A percentile compares a stretch with the other conserved stretches of the same genome.
Evolutionary conservation across 2,113 vertebrate genomes (phyloP).

Genomic region (Pheucticus melanocephalus): DNA sequence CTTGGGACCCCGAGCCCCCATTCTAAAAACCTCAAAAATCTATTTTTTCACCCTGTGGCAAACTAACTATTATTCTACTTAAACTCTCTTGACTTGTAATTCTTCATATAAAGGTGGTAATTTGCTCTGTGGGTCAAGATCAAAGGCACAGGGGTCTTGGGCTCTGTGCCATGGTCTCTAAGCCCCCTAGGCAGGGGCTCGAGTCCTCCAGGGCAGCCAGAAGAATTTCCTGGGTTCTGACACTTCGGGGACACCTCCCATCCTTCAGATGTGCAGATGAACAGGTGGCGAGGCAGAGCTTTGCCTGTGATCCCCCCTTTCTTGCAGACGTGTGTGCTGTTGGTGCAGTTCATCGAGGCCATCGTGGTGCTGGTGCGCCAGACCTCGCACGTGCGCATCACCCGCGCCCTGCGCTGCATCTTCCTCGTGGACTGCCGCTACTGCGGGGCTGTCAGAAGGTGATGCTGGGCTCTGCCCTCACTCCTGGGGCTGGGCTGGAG

Average conservation of each 20-base stretch:
- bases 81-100: too few relatives aligned
- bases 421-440: constrained; percentile 97
- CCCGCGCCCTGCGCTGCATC: constrained; percentile 92
- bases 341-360: constrained; percentile 93
- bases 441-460: constrained; percentile 94
- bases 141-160: too few relatives aligned
- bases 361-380: constrained; percentile 94
- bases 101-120: too few relatives aligned
- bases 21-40: too few relatives aligned
- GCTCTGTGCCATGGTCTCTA: too few relatives aligned
- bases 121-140: too few relatives aligned
- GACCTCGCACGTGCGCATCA: constrained; percentile 92
- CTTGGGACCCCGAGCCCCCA: too few relatives aligned
- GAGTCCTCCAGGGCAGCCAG: too few relatives aligned
- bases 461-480: not conserved
- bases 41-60: too few relatives aligned
- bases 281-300: not conserved
- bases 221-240: too few relatives aligned
- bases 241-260: not conserved
- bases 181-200: too few relatives aligned
- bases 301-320: not conserved
- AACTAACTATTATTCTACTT: too few relatives aligned
- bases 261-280: not conserved
- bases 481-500: not conserved
- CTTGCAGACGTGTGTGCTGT: constrained; percentile 85